Evolutionary conservation across 2,888 invertebrate species (phyloP), one percentile per base, ranked within the genome.

Genomic region (Acrobasis repandana): DNA sequence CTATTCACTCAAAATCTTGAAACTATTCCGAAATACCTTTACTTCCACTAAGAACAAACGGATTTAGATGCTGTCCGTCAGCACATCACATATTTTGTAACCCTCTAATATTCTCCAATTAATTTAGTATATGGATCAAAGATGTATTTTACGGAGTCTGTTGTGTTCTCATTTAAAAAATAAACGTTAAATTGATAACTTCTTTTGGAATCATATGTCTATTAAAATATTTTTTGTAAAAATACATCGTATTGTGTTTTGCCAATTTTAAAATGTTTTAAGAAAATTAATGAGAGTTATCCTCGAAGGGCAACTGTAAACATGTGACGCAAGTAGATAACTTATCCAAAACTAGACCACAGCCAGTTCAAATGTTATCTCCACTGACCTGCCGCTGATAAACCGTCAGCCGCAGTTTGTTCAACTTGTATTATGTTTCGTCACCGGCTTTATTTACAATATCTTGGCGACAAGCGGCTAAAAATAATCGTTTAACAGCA

Each of bases 311-410:
- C 63, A 64, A 62, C 63, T 67, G 79, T 77, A 77, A 76, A 78
- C 66, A 66, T 69, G 80, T 91, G 91, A 91, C 91, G 91, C 86
- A 88, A 83, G 80, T 88, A 43, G 88, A 88, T 89, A 88, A 82
- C 65, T 79, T 86, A 84, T 84, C 83, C 86, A 72, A 88, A 90
- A 89, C 77, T 88, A 85, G 88, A 85, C 82, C 88, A 85, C 71
- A 70, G 73, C 60, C 65, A 71, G 86, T 78, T 86, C 86, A 85
- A 69, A 77, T 76, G 86, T 79, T 89, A 90, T 90, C 90, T 60
- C 62, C 58, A 62, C 64, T 83, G 84, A 85, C 86, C 85, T 70
- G 72, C 59, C 67, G 68, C 63, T 67, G 88, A 88, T 88, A 43
- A 43, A 88, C 74, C 73, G 74, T 70, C 75, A 79, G 74, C 76